These are phyloP conservation scores for Anthophora plumipes DNA, from an alignment of 2,888 invertebrate species.

Conservation along the genomic window DNA sequence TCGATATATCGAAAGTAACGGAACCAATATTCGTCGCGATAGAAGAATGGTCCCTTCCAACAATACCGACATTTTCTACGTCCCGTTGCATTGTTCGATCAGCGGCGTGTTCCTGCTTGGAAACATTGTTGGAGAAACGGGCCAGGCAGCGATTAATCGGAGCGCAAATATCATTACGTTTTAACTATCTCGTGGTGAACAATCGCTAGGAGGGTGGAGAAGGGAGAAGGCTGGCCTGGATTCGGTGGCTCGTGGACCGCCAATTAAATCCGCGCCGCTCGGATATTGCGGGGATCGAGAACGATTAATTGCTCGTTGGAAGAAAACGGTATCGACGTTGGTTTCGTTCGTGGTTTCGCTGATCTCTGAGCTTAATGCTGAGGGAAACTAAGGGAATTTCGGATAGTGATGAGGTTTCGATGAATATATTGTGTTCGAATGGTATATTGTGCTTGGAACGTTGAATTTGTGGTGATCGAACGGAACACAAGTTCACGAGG, in stretches of 20 bases:
- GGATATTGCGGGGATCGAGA: slow-evolving; percentile 26
- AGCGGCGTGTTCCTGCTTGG: slow-evolving; percentile 28
- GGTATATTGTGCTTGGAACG: too few species aligned
- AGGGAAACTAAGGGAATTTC: not conserved
- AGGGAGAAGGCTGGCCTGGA: not conserved
- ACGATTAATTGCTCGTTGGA: slow-evolving; percentile 39
- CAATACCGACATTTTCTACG: slow-evolving; percentile 56
- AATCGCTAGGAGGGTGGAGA: not conserved
- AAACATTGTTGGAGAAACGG: slow-evolving; percentile 41
- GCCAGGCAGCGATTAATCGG: slow-evolving; percentile 41
- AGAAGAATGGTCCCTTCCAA: slow-evolving; percentile 40
- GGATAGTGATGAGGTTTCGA: not conserved
- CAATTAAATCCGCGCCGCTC: slow-evolving; percentile 35
- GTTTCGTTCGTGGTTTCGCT: not conserved
- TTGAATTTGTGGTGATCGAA: too few species aligned
- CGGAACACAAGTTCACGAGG: too few species aligned
- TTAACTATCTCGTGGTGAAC: slow-evolving; percentile 22
- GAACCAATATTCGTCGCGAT: not conserved
- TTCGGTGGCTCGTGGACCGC: slow-evolving; percentile 8
- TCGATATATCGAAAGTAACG: slow-evolving; percentile 3
- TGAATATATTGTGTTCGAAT: too few species aligned
- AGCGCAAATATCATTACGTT: slow-evolving; percentile 45
- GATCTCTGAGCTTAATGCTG: not conserved
- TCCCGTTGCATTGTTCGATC: slow-evolving; percentile 61
- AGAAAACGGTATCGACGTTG: slow-evolving; percentile 9